phyloP scores from a whole-genome alignment of 2,113 vertebrate species.

The Osmerus mordax region DNA sequence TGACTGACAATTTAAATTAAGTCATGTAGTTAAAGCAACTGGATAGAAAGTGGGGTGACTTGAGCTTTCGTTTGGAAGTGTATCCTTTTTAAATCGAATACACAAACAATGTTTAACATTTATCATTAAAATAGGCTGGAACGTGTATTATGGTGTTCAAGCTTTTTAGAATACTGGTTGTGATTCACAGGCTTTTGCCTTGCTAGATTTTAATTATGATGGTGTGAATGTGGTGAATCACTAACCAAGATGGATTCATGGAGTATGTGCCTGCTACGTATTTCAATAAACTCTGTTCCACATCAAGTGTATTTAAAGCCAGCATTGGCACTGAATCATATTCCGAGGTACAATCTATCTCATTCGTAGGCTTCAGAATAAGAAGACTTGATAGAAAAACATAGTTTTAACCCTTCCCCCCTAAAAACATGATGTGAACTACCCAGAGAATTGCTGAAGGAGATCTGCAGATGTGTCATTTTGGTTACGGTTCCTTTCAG shows the following conservation, averaged over 20 bases:
- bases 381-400: too few species aligned
- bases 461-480: too few species aligned
- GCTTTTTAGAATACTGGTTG: slow-evolving; percentile 23
- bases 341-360: too few species aligned
- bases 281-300: too few species aligned
- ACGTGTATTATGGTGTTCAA: background rate
- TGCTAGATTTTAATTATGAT: slow-evolving; percentile 7
- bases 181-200: slow-evolving; percentile 11
- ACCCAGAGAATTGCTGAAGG: too few species aligned
- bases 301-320: too few species aligned
- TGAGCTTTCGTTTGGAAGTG: slow-evolving; percentile 22
- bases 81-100: slow-evolving; percentile 24
- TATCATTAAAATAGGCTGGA: background rate
- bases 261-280: background rate
- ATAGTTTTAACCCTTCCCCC: too few species aligned
- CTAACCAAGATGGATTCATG: background rate
- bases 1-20: slow-evolving; percentile 13
- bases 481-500: too few species aligned
- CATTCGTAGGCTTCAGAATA: too few species aligned
- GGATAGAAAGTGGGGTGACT: slow-evolving; percentile 2
- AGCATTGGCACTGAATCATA: too few species aligned
- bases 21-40: slow-evolving; percentile 27
- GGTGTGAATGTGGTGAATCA: slow-evolving; percentile 36
- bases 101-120: slow-evolving; percentile 4
- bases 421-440: too few species aligned